These are phyloP conservation scores for Resseliella maxima DNA, from an alignment of 2,888 invertebrate genomes.

Conservation along the genomic window DNA sequence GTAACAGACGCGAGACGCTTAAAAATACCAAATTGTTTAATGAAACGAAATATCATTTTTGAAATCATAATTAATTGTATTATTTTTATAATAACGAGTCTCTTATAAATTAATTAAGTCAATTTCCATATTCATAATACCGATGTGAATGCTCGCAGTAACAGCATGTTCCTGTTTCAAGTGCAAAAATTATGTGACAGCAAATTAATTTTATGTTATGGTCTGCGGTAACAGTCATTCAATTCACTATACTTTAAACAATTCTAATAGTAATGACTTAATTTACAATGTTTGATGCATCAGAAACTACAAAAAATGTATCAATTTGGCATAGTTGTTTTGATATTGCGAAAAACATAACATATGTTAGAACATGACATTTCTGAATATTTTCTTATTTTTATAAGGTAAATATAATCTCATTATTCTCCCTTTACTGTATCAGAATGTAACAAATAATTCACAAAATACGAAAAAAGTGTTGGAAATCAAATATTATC, in stretches of 20 bases:
- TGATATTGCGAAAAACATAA: too few species aligned
- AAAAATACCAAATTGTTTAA: conserved; percentile 18
- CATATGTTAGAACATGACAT: too few species aligned
- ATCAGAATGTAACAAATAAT: too few species aligned
- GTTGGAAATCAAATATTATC: too few species aligned
- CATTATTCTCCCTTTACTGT: too few species aligned
- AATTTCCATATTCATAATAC: conserved; percentile 5
- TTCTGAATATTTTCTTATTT: too few species aligned
- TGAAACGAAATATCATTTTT: conserved; percentile 51
- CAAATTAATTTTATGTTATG: neutral
- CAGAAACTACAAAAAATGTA: neutral
- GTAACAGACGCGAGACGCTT: neutral
- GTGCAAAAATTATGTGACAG: conserved; percentile 25
- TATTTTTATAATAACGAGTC: conserved; percentile 50
- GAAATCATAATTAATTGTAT: conserved; percentile 48
- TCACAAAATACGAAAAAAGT: too few species aligned
- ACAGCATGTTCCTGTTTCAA: neutral
- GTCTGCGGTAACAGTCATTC: conserved; percentile 36
- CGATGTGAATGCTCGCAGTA: neutral
- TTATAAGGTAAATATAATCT: too few species aligned
- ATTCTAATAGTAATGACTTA: conserved; percentile 23
- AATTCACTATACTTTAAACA: neutral
- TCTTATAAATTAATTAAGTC: conserved; percentile 51
- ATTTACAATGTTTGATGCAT: neutral
- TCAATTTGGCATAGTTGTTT: too few species aligned